Base-by-base conservation (phyloP, 2,888 invertebrate species). In the Geotrupes spiniger region DNA sequence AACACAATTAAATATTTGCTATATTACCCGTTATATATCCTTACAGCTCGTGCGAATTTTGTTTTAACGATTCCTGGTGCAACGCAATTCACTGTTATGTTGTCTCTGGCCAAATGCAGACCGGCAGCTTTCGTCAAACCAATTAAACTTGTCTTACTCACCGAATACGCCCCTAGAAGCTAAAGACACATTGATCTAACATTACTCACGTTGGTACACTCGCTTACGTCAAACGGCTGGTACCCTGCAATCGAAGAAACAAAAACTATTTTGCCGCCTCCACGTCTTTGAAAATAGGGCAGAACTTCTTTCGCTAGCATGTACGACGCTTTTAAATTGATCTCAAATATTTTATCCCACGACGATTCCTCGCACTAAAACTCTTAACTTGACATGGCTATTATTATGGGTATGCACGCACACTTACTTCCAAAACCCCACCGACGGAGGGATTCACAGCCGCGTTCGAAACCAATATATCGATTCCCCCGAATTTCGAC, bases 281-380 rank as follows among this genome's bases (percentile, higher is more conserved):
- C 85, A 63, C 89, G 80, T 67, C 88, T 80, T 46, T 84, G 76
- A 49, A 98, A 74, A 64, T 87, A 80, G 0, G 97, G 95, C 33
- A 92, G 76, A 6, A 87, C 86, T 76, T 93, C 92, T 75, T 96
- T 89, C 11, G 92, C 87, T 39, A 98, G 70, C 53, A 94, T 73
- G 77, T 85, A 96, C 0, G 92, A 82, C 43, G 88, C 79, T 75
- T 96, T 98, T 0, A 98, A 91, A 76, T 98, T 98, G 0, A 89
- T 80, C 52, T 97, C 96, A 74, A 98, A 96, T 66, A 95, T 91
- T 81, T 96, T 96, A 70, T 96, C 94, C 95, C 95, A 97, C 0
- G 83, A 79, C 36, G 77, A 74, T 74, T 94, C 94, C 10, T 85
- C 78, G 45, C 86, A 87, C 81, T 87, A 67, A 36, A 76, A 77